Evolutionary conservation across 2,888 invertebrate species (phyloP), one percentile per base, ranked within the genome.

Genomic region (Hydraecia micacea): DNA sequence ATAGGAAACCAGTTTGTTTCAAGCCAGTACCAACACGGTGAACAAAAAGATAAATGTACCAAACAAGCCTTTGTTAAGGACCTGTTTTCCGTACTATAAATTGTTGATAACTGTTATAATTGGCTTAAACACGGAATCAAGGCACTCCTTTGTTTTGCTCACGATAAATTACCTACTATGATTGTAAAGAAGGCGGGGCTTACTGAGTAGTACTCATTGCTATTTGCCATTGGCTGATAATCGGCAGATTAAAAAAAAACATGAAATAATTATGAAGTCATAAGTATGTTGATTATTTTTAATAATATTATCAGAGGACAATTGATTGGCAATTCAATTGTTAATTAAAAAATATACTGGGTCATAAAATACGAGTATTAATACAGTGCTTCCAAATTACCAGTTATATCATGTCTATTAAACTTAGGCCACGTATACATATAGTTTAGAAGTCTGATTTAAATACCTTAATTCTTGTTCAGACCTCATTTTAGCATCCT

Each of bases 1-100:
- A 66, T 65, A 72, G 4, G 62, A 79, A 86, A 87, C 86, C 82
- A 49, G 86, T 79, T 86, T 79, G 11, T 36, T 63, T 39, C 70
- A 32, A 78, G 73, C 55, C 75, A 74, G 62, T 76, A 77, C 42
- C 36, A 73, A 67, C 21, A 36, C 2, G 8, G 49, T 18, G 67
- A 60, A 80, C 73, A 83, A 80, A 77, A 74, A 85, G 68, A 83
- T 46, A 79, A 81, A 79, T 75, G 62, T 75, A 83, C 42, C 67
- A 77, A 84, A 84, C 72, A 66, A 65, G 58, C 68, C 84, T 88
- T 88, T 88, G 88, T 88, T 74, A 55, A 13, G n/a, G 71, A 85
- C 86, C 86, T 70, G 80, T 79, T 80, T 65, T 71, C 49, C 65
- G 72, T 75, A 72, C 52, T 76, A 86, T 79, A 82, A 87, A 77